Evolutionary conservation across 1,140 invertebrate species (phyloP).

Genomic region (Uloborus diversus): DNA sequence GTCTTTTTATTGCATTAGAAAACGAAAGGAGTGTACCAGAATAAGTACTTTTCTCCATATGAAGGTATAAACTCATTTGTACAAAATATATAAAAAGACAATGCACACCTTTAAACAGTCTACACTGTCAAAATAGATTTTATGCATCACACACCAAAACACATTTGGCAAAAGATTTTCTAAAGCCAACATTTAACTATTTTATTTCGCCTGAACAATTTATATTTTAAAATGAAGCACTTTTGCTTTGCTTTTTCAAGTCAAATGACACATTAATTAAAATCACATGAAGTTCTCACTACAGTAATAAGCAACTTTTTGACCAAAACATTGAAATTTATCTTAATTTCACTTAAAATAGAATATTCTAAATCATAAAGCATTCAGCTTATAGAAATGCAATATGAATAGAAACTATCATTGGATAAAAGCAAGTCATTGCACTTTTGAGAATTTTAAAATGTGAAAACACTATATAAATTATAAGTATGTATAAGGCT

Average conservation of each 20-base stretch:
- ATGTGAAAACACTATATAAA: background rate
- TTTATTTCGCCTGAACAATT: no score
- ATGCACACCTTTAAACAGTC: constrained; percentile 18
- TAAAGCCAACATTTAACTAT: background rate
- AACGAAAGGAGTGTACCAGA: constrained; percentile 35
- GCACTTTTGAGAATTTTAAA: background rate
- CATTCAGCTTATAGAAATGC: no score
- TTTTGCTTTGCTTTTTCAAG: no score
- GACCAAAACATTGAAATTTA: no score
- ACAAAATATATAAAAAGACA: constrained; percentile 52
- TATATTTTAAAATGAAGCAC: no score
- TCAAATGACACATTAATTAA: background rate
- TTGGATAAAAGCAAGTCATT: no score
- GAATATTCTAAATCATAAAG: no score
- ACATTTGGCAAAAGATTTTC: background rate
- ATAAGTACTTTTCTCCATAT: constrained; percentile 30
- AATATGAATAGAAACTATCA: no score
- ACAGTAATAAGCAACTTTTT: no score
- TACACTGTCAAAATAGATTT: background rate
- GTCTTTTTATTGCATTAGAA: constrained; percentile 53
- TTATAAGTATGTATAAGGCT: background rate
- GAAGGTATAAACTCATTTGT: constrained; percentile 44
- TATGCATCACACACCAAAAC: background rate
- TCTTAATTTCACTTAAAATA: no score
- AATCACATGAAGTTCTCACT: background rate